phyloP scores from a whole-genome alignment of 2,113 vertebrate species.

The Corydoras maculifer region DNA sequence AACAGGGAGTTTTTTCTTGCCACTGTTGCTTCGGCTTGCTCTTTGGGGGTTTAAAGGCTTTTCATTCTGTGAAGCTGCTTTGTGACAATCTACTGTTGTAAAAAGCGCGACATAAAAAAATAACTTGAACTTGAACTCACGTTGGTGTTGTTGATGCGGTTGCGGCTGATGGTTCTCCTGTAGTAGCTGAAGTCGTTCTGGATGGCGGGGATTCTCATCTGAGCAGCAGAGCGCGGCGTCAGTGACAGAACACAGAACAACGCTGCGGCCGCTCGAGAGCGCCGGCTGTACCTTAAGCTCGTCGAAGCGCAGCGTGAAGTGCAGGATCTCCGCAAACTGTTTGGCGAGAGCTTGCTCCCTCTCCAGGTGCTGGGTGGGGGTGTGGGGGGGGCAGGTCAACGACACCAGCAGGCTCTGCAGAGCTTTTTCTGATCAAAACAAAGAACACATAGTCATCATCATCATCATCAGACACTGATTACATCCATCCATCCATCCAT shows the following conservation, averaged over 20 bases:
- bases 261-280: no score
- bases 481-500: no score
- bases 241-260: no score
- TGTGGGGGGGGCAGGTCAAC: slow-evolving; percentile 86
- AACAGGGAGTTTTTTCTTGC: no score
- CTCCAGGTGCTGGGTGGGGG: slow-evolving; percentile 94
- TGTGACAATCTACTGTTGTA: no score
- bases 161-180: slow-evolving; percentile 89
- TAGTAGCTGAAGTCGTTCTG: slow-evolving; percentile 99
- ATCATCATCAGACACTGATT: no score
- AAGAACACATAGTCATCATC: no score
- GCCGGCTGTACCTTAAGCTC: slow-evolving; percentile 83
- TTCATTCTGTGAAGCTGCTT: no score
- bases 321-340: slow-evolving; percentile 95
- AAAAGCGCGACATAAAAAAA: no score
- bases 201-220: slow-evolving; percentile 98
- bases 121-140: slow-evolving; percentile 35
- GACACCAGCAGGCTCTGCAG: slow-evolving; percentile 86
- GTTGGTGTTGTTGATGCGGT: slow-evolving; percentile 96
- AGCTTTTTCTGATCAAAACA: slow-evolving; percentile 75
- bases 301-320: slow-evolving; percentile 96
- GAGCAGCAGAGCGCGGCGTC: slow-evolving; percentile 16
- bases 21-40: no score
- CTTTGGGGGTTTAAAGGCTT: no score
- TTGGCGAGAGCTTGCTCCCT: slow-evolving; percentile 93